Conservation (phyloP, 2,888 invertebrate species). For the Amitus sp. region DNA sequence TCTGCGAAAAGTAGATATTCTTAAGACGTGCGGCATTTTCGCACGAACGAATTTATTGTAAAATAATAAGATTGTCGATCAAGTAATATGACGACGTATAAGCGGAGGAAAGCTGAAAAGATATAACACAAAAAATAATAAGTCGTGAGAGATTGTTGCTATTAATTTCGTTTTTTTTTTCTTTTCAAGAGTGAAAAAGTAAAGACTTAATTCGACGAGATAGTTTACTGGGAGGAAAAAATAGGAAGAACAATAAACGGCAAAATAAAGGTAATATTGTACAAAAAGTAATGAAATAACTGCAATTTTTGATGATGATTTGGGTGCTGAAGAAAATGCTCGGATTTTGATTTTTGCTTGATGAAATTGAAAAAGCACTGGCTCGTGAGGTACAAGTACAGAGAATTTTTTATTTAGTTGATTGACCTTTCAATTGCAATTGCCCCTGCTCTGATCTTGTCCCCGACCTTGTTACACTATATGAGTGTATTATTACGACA, state of each 20-base stretch:
- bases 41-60: conserved; percentile 7
- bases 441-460: conserved; percentile 4
- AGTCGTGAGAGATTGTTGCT: conserved; percentile 5
- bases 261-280: conserved; percentile 8
- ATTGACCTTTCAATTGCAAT: not conserved
- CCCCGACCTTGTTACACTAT: conserved; percentile 8
- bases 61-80: conserved; percentile 2
- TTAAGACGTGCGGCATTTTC: not conserved
- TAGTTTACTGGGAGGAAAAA: conserved; percentile 4
- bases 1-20: not conserved
- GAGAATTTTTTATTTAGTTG: conserved; percentile 1
- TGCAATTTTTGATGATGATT: not conserved
- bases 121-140: not conserved
- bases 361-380: too few species aligned
- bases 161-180: not conserved
- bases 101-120: not conserved
- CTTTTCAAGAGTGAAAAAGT: too few species aligned
- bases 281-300: conserved; percentile 5
- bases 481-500: conserved; percentile 7
- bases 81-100: not conserved
- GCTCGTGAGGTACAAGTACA: conserved; percentile 1
- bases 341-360: conserved; percentile 1
- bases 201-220: conserved; percentile 1
- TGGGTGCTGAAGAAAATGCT: not conserved
- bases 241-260: conserved; percentile 6